Percentiles rank a stretch among this genome's conserved stretches.
These are phyloP conservation scores for Oryzias celebensis DNA, from an alignment of 2,113 vertebrate genomes.

Conservation along the genomic window DNA sequence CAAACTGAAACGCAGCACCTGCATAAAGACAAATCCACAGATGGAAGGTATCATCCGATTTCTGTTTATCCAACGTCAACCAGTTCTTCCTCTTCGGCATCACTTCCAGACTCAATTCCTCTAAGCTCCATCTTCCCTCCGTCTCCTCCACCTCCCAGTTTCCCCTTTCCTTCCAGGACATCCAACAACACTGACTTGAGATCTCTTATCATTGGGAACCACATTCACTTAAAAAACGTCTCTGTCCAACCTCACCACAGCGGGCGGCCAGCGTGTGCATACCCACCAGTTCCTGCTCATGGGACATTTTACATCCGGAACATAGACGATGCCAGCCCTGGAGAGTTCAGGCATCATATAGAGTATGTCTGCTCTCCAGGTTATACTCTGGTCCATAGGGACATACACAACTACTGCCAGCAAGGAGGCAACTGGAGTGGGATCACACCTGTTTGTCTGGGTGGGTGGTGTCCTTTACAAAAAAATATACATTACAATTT, in stretches of 20 bases:
- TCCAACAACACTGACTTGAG: no score
- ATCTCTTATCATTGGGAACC: background rate
- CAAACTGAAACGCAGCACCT: background rate
- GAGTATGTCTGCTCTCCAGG: slow-evolving; percentile 74
- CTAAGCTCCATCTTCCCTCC: no score
- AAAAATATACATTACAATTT: no score
- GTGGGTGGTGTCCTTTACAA: slow-evolving; percentile 25
- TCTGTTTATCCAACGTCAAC: slow-evolving; percentile 2
- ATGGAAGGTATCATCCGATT: background rate
- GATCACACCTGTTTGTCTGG: slow-evolving; percentile 68
- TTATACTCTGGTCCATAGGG: slow-evolving; percentile 69
- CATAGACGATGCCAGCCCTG: slow-evolving; percentile 45
- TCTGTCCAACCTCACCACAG: background rate
- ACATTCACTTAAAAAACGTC: background rate
- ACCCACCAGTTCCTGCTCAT: slow-evolving; percentile 66
- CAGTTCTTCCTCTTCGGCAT: background rate
- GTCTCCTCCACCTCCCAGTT: background rate
- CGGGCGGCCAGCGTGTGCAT: slow-evolving; percentile 52
- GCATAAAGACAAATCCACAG: background rate
- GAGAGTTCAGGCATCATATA: slow-evolving; percentile 66
- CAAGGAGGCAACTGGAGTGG: slow-evolving; percentile 70
- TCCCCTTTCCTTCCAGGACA: background rate
- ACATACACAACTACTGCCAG: slow-evolving; percentile 69
- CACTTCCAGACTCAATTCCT: background rate
- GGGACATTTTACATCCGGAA: slow-evolving; percentile 72